phyloP scores from a whole-genome alignment of 2,888 invertebrate genomes.

The Limnephilus lunatus region DNA sequence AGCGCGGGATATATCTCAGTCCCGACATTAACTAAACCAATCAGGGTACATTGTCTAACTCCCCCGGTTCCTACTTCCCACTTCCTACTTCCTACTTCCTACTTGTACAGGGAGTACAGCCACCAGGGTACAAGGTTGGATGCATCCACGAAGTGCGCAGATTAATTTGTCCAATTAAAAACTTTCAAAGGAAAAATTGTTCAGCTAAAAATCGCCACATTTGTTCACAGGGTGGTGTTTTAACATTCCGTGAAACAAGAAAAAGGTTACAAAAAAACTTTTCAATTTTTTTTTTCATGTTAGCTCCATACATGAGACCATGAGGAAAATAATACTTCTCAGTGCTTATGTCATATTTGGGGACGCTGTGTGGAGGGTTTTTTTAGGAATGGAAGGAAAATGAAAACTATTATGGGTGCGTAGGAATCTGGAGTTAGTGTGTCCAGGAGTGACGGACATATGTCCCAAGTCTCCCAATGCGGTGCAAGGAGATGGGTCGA shows the following conservation, averaged over 20 bases:
- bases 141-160: constrained; percentile 50
- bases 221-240: background rate
- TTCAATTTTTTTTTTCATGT: too few relatives aligned
- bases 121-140: constrained; percentile 41
- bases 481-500: too few relatives aligned
- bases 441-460: too few relatives aligned
- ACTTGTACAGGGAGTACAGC: background rate
- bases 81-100: too few relatives aligned
- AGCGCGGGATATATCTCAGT: constrained; percentile 47
- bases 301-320: too few relatives aligned
- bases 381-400: too few relatives aligned
- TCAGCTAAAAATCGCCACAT: constrained; percentile 12
- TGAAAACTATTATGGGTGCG: too few relatives aligned
- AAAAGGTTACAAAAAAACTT: background rate
- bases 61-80: background rate
- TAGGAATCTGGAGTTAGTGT: too few relatives aligned
- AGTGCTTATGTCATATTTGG: too few relatives aligned
- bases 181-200: constrained; percentile 45
- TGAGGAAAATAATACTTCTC: too few relatives aligned
- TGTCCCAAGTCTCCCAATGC: too few relatives aligned
- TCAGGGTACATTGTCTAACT: constrained; percentile 63
- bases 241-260: background rate
- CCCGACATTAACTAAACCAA: constrained; percentile 65
- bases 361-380: too few relatives aligned
- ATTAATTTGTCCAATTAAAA: constrained; percentile 54